Conservation (phyloP, 2,888 invertebrate genomes). For the Agrypnus murinus region DNA sequence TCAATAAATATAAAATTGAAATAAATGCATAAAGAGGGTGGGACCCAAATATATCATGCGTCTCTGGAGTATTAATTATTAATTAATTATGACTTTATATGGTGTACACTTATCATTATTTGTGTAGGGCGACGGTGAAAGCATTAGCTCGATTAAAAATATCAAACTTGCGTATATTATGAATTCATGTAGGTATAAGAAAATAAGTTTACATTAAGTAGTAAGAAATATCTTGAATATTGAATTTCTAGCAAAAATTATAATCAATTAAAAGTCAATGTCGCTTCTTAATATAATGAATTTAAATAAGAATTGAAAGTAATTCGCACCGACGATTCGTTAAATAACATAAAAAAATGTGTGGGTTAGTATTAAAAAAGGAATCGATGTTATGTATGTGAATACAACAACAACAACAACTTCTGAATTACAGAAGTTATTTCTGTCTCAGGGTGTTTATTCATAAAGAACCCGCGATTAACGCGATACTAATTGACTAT, state of each 20-base stretch:
- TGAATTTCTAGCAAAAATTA: background rate
- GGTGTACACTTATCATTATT: constrained; percentile 40
- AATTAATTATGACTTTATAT: constrained; percentile 62
- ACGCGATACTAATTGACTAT: constrained; percentile 63
- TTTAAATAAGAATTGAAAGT: background rate
- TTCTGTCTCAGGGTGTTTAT: constrained; percentile 53
- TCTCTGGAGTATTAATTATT: constrained; percentile 65
- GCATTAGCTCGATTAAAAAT: constrained; percentile 43
- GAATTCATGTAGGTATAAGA: background rate
- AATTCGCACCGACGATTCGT: background rate
- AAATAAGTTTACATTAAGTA: constrained; percentile 8
- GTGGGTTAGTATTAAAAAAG: background rate
- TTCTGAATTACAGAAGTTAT: constrained; percentile 13
- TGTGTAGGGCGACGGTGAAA: constrained; percentile 36
- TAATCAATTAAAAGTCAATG: background rate
- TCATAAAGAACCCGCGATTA: constrained; percentile 58
- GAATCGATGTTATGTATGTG: constrained; percentile 33
- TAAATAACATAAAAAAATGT: background rate
- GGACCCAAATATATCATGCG: constrained; percentile 63
- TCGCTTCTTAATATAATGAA: constrained; percentile 13
- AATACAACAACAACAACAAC: too few relatives aligned
- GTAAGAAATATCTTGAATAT: too few relatives aligned
- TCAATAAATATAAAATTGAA: constrained; percentile 67
- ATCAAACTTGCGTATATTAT: constrained; percentile 12
- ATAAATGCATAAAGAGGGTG: constrained; percentile 67